Percentiles rank a stretch among this genome's conserved stretches.
phyloP scores from a whole-genome alignment of 2,888 invertebrate species.

The Papilio protenor region DNA sequence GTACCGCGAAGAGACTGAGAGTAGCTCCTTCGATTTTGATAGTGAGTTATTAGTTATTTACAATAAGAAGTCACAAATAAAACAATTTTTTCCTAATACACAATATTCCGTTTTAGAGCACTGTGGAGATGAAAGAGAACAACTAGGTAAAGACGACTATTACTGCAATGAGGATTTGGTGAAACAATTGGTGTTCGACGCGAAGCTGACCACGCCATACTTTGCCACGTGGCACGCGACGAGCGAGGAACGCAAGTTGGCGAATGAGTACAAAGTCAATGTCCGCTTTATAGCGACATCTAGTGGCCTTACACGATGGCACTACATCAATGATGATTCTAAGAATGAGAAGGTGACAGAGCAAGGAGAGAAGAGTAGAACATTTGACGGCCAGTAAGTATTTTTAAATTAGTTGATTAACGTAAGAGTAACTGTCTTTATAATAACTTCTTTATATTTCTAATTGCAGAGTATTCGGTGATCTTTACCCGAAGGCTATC shows the following conservation, averaged over 20 bases:
- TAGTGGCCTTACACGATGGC: constrained; percentile 95
- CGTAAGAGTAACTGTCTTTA: too few species aligned
- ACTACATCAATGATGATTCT: constrained; percentile 86
- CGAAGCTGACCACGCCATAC: constrained; percentile 87
- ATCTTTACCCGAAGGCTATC: constrained; percentile 89
- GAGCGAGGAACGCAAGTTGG: constrained; percentile 80
- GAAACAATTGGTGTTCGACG: constrained; percentile 94
- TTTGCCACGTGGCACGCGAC: constrained; percentile 83
- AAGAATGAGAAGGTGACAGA: constrained; percentile 80
- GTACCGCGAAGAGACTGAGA: constrained; percentile 64
- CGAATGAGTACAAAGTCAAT: constrained; percentile 88
- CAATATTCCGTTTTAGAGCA: constrained; percentile 77
- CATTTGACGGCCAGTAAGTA: constrained; percentile 67
- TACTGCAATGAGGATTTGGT: constrained; percentile 94
- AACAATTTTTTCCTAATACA: background rate
- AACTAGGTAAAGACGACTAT: constrained; percentile 87
- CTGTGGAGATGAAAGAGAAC: constrained; percentile 85
- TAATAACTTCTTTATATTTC: background rate
- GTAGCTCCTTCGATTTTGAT: constrained; percentile 58
- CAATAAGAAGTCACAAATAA: background rate
- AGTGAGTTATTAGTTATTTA: constrained; percentile 58
- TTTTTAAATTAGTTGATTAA: constrained; percentile 10
- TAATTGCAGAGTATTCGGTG: constrained; percentile 88
- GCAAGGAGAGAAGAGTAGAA: constrained; percentile 62
- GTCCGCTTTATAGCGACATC: constrained; percentile 94